Percentiles rank a stretch among this genome's conserved stretches.
Conservation (phyloP, 2,797 vertebrate species). For the Anisognathus igniventris region DNA sequence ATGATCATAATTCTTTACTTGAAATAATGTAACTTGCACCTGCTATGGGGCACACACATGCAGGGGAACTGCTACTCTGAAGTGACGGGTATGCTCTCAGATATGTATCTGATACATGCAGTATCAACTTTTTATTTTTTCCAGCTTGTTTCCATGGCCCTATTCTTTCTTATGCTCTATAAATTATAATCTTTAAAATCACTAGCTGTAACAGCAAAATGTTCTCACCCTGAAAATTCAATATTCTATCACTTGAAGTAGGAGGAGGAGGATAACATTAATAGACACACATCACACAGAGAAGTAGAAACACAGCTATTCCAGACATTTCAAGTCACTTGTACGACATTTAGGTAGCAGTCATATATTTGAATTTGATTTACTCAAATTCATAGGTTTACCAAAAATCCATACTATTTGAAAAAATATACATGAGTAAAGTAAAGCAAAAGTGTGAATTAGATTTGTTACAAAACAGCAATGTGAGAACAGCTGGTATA, state of each 20-base stretch:
- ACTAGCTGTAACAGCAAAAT: background rate
- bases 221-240: background rate
- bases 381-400: background rate
- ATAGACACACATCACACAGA: background rate
- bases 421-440: background rate
- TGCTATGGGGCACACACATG: background rate
- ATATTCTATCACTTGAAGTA: background rate
- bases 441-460: background rate
- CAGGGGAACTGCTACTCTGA: background rate
- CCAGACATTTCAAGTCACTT: background rate
- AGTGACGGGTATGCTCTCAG: background rate
- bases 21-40: background rate
- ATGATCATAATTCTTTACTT: background rate
- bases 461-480: background rate
- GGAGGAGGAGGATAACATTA: background rate
- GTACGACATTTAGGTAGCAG: background rate
- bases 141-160: background rate
- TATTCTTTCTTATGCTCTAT: background rate
- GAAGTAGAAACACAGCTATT: background rate
- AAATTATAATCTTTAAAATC: background rate
- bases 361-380: background rate
- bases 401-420: background rate
- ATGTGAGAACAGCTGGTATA: background rate
- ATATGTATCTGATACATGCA: rapidly evolving
- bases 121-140: background rate